Percentiles rank a stretch among this genome's conserved stretches.
Conservation (phyloP, 2,888 invertebrate species). For the Idaea dimidiata region DNA sequence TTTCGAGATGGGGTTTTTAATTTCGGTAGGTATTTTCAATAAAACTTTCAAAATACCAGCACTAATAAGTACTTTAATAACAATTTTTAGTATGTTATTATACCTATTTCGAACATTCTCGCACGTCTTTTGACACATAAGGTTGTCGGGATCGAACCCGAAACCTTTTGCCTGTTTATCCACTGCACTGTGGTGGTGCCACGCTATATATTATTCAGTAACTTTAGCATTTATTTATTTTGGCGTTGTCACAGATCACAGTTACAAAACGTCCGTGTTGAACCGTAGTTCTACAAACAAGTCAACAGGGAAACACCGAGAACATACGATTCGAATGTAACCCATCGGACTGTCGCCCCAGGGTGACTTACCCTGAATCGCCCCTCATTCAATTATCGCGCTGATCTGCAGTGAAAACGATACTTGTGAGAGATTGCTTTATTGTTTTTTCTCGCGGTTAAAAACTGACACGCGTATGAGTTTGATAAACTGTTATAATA, state of each 20-base stretch:
- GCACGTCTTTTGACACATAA: too few relatives aligned
- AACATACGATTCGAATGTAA: conserved; percentile 73
- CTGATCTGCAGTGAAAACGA: conserved; percentile 76
- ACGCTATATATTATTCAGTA: not conserved
- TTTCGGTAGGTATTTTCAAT: too few relatives aligned
- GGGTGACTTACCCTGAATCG: conserved; percentile 42
- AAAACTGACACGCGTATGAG: conserved; percentile 64
- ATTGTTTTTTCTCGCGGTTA: conserved; percentile 81
- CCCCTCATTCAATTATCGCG: conserved; percentile 78
- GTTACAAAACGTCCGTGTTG: not conserved
- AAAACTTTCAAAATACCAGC: too few relatives aligned
- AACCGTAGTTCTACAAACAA: not conserved
- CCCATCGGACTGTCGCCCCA: conserved; percentile 52
- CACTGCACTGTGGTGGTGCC: too few relatives aligned
- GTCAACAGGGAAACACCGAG: conserved; percentile 26
- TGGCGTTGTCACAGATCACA: not conserved
- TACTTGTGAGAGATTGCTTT: conserved; percentile 80
- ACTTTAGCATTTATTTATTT: not conserved
- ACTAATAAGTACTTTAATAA: too few relatives aligned
- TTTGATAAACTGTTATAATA: conserved; percentile 41
- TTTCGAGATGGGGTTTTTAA: too few relatives aligned
- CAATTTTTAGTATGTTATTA: too few relatives aligned
- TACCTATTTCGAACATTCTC: too few relatives aligned
- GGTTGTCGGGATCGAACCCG: too few relatives aligned
- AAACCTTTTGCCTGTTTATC: too few relatives aligned